A percentile compares a stretch with the other conserved stretches of the same genome.
Conservation (phyloP, 2,797 vertebrate species). For the Poecilia picta region DNA sequence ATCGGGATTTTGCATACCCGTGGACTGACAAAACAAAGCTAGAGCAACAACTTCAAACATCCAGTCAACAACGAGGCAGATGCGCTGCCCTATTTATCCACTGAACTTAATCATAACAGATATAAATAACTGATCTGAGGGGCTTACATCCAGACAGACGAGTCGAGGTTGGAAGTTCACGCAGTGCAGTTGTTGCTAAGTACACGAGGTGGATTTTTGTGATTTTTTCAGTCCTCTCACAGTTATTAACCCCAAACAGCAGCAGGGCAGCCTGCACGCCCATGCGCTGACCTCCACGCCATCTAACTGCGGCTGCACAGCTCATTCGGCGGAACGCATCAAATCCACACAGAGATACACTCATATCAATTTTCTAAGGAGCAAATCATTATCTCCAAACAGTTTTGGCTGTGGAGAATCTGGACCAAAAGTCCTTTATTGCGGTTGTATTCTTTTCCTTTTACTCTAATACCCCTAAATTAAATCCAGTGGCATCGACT, state of each 20-base stretch:
- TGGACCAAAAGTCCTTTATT: neutral
- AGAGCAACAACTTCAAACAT: conserved; percentile 29
- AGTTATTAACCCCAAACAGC: conserved; percentile 51
- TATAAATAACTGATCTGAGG: conserved; percentile 67
- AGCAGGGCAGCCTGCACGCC: conserved; percentile 36
- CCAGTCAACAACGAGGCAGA: conserved; percentile 48
- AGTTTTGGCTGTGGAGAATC: neutral
- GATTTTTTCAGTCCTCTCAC: conserved; percentile 37
- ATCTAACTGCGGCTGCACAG: conserved; percentile 20
- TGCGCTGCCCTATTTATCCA: conserved; percentile 60
- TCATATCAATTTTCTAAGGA: conserved; percentile 16
- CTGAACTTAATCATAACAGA: conserved; percentile 64
- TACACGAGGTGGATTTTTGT: conserved; percentile 49
- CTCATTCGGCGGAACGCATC: conserved; percentile 22
- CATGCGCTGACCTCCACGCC: conserved; percentile 30
- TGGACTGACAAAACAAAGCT: conserved; percentile 16
- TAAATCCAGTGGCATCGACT: neutral
- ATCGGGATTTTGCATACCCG: neutral
- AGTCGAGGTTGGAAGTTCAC: conserved; percentile 61
- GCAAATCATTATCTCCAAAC: conserved; percentile 4
- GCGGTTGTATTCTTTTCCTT: neutral
- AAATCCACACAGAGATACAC: conserved; percentile 17
- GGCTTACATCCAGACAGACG: conserved; percentile 57
- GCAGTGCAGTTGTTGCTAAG: conserved; percentile 49
- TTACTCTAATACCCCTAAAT: neutral